Conservation (phyloP, 2,113 vertebrate species). For the Telmatochromis brachygnathus region DNA sequence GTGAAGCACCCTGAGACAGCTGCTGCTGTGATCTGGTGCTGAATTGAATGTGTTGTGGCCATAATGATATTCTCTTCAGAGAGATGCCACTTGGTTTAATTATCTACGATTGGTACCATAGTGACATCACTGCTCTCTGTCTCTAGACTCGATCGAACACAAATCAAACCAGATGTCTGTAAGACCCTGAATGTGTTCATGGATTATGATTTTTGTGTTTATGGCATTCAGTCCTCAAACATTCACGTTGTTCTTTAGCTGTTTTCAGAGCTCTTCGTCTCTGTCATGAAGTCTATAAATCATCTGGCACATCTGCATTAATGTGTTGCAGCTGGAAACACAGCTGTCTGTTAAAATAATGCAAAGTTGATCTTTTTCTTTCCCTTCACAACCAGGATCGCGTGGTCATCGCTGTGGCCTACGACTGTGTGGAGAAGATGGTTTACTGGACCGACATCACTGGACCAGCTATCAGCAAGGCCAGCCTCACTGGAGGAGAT, state of each 20-base stretch:
- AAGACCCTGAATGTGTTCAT: not conserved
- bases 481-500: slow-evolving; percentile 77
- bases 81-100: not conserved
- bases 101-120: not conserved
- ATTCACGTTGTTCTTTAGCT: not conserved
- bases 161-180: not conserved
- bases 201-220: not conserved
- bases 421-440: slow-evolving; percentile 84
- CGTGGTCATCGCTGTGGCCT: slow-evolving; percentile 88
- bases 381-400: slow-evolving; percentile 69
- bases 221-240: not conserved
- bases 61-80: not conserved
- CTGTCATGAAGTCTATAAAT: not conserved
- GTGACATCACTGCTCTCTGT: not conserved
- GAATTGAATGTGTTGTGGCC: not conserved
- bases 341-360: not conserved
- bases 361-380: not conserved
- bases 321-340: not conserved
- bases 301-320: not conserved
- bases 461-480: slow-evolving; percentile 81
- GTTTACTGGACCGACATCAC: slow-evolving; percentile 95
- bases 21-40: not conserved
- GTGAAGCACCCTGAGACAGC: not conserved
- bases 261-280: not conserved
- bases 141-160: not conserved